A percentile compares a stretch with the other conserved stretches of the same genome.
Evolutionary conservation across 2,113 vertebrate genomes (phyloP).

Genomic region (Plecturocebus donacophilus): DNA sequence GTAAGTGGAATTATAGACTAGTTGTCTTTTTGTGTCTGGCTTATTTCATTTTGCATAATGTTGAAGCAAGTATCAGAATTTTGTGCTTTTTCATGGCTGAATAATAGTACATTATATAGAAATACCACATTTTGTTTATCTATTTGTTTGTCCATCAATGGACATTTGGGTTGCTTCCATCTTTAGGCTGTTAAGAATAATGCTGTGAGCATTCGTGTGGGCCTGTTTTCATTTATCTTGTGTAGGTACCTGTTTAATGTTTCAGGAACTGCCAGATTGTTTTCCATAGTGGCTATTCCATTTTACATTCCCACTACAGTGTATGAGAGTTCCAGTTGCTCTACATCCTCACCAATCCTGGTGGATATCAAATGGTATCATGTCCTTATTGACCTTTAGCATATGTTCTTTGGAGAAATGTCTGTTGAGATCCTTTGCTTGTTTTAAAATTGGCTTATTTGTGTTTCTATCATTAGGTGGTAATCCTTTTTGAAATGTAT

Average conservation of each 20-base stretch:
- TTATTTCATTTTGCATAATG: background rate
- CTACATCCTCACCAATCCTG: background rate
- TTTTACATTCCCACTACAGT: background rate
- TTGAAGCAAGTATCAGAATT: background rate
- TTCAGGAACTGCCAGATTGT: background rate
- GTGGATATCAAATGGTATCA: background rate
- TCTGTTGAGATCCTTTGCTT: background rate
- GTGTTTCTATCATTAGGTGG: background rate
- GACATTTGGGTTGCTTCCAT: background rate
- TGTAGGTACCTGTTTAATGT: background rate
- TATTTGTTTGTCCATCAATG: background rate
- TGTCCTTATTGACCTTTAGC: background rate
- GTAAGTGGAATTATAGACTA: background rate
- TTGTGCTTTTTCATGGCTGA: background rate
- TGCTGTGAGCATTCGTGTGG: background rate
- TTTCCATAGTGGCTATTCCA: background rate
- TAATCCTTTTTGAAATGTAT: background rate
- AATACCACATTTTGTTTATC: background rate
- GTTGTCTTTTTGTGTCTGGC: background rate
- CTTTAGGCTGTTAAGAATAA: background rate
- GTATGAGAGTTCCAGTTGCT: background rate
- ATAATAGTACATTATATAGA: background rate
- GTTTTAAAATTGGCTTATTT: background rate
- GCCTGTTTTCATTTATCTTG: background rate
- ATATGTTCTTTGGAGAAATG: background rate